phyloP scores from a whole-genome alignment of 2,888 invertebrate genomes.

The Ochropleura leucogaster region DNA sequence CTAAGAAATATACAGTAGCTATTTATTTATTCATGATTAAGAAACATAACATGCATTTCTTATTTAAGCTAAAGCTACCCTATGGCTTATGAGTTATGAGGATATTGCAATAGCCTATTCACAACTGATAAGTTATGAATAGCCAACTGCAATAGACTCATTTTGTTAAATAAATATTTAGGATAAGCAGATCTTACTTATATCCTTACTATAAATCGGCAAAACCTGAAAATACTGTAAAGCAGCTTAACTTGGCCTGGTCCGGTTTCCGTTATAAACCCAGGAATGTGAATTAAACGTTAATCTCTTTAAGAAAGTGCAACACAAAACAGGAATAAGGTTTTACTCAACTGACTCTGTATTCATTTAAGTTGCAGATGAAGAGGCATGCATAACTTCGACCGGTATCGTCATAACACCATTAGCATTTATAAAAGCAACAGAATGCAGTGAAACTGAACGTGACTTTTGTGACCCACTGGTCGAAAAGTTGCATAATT shows the following conservation, averaged over 20 bases:
- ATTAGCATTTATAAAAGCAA: slow-evolving; percentile 54
- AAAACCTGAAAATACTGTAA: background rate
- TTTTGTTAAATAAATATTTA: slow-evolving; percentile 1
- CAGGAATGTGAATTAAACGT: background rate
- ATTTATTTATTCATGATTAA: slow-evolving; percentile 48
- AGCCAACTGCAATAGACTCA: background rate
- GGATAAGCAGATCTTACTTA: background rate
- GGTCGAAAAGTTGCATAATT: slow-evolving; percentile 60
- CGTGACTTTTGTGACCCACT: slow-evolving; percentile 60
- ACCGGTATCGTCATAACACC: slow-evolving; percentile 44
- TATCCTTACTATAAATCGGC: too few species aligned
- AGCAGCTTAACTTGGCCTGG: background rate
- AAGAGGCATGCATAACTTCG: slow-evolving; percentile 22
- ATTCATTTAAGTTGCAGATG: slow-evolving; percentile 8
- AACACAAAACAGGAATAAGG: slow-evolving; percentile 5
- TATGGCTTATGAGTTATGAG: too few species aligned
- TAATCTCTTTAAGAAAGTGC: slow-evolving; percentile 8
- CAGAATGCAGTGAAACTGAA: slow-evolving; percentile 55
- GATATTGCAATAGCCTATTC: too few species aligned
- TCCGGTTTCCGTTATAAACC: background rate
- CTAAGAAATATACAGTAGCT: slow-evolving; percentile 23
- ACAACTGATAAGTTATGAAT: background rate
- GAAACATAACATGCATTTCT: slow-evolving; percentile 36
- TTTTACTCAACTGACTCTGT: background rate
- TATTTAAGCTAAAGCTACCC: background rate